phyloP scores from a whole-genome alignment of 2,888 invertebrate genomes.

The Iselma pallidipennis region DNA sequence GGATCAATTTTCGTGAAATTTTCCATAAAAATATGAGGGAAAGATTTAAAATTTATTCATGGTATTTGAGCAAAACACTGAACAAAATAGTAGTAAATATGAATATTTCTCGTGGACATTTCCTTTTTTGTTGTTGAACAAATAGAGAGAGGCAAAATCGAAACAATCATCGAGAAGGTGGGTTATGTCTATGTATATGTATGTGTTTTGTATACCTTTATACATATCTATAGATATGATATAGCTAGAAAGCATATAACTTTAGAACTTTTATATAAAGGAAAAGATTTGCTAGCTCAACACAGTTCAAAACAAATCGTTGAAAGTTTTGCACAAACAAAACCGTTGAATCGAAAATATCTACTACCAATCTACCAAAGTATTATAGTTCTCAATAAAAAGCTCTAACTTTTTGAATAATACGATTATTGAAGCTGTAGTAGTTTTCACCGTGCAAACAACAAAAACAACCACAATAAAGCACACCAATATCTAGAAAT shows the following conservation, averaged over 20 bases:
- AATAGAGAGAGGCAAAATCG: neutral
- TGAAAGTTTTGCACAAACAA: conserved; percentile 48
- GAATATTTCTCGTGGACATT: neutral
- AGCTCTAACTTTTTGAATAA: conserved; percentile 24
- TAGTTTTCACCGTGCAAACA: neutral
- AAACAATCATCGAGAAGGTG: neutral
- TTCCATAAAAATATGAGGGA: too few relatives aligned
- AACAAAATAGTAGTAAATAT: neutral
- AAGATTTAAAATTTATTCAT: too few relatives aligned
- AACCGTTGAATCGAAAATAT: conserved; percentile 46
- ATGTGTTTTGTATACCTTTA: neutral
- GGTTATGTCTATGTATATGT: neutral
- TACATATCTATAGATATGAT: neutral
- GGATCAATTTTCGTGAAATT: too few relatives aligned
- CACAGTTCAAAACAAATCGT: conserved; percentile 47
- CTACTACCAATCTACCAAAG: conserved; percentile 37
- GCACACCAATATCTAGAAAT: neutral
- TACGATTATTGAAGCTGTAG: conserved; percentile 17
- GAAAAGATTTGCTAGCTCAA: conserved; percentile 34
- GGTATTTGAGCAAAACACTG: too few relatives aligned
- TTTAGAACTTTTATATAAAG: conserved; percentile 34
- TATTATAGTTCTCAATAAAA: conserved; percentile 37
- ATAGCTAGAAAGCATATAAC: conserved; percentile 26
- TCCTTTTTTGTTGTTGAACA: neutral
- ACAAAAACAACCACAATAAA: neutral